These are phyloP conservation scores for Leptinotarsa defecta DNA, from an alignment of 1,140 invertebrate species.

Conservation along the genomic window DNA sequence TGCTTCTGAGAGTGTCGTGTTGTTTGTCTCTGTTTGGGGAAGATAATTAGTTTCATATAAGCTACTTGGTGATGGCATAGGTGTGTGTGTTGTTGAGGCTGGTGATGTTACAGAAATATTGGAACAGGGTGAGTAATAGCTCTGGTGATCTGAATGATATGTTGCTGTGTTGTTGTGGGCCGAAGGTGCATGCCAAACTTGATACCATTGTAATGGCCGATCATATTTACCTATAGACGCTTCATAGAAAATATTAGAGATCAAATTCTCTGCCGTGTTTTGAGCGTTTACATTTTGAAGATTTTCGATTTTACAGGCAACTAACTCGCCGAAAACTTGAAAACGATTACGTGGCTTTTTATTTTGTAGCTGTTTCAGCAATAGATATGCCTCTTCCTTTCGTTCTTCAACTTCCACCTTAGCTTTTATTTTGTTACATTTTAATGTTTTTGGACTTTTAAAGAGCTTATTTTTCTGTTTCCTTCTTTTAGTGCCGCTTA, in stretches of 20 bases:
- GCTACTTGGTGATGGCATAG: constrained; percentile 9
- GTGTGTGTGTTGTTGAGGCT: neutral
- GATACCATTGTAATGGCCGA: too few relatives aligned
- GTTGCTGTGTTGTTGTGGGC: neutral
- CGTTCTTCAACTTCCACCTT: neutral
- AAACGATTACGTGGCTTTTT: too few relatives aligned
- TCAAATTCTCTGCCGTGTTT: too few relatives aligned
- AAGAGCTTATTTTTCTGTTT: neutral
- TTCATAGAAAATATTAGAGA: too few relatives aligned
- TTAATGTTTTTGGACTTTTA: neutral
- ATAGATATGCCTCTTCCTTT: neutral
- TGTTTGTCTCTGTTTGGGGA: neutral
- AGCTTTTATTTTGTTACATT: neutral
- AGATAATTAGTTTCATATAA: neutral
- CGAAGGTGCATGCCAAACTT: neutral
- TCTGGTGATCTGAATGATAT: too few relatives aligned
- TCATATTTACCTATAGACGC: too few relatives aligned
- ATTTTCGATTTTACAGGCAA: too few relatives aligned
- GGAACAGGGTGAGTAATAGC: neutral
- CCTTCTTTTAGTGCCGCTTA: constrained; percentile 8
- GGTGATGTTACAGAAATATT: constrained; percentile 4
- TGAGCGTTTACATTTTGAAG: too few relatives aligned
- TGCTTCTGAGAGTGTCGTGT: too few relatives aligned
- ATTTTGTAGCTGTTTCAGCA: neutral
- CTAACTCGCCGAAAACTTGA: too few relatives aligned